A percentile compares a stretch with the other conserved stretches of the same genome.
phyloP scores from a whole-genome alignment of 1,140 invertebrate species.

The Diachasma alloeum region DNA sequence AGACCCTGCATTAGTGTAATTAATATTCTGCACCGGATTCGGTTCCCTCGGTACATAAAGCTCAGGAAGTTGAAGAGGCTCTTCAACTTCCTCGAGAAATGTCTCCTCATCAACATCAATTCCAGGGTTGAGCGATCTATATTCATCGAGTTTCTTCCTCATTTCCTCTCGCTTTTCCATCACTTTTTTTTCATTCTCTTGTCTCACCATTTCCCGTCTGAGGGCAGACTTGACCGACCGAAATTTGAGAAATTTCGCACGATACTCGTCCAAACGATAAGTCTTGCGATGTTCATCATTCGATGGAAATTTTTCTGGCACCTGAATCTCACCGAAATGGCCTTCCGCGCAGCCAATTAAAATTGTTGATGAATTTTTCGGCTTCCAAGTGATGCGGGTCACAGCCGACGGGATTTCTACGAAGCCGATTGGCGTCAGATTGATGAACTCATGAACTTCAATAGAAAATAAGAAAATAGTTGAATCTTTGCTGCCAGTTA shows the following conservation, averaged over 20 bases:
- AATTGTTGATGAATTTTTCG: slow-evolving; percentile 40
- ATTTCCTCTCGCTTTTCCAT: slow-evolving; percentile 67
- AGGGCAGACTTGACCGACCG: slow-evolving; percentile 70
- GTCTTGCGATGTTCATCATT: slow-evolving; percentile 56
- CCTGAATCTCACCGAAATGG: slow-evolving; percentile 64
- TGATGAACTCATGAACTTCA: slow-evolving; percentile 53
- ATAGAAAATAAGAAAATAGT: slow-evolving; percentile 74
- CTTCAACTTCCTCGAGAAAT: slow-evolving; percentile 66
- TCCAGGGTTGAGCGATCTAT: slow-evolving; percentile 66
- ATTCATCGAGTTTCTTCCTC: slow-evolving; percentile 64
- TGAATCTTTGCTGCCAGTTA: slow-evolving; percentile 72
- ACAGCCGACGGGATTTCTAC: slow-evolving; percentile 69
- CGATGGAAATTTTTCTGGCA: slow-evolving; percentile 59
- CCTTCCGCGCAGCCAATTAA: slow-evolving; percentile 65
- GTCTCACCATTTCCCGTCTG: slow-evolving; percentile 58
- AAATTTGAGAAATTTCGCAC: slow-evolving; percentile 63
- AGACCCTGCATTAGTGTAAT: slow-evolving; percentile 61
- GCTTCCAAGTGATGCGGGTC: slow-evolving; percentile 74
- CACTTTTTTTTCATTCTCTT: slow-evolving; percentile 59
- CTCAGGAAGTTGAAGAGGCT: slow-evolving; percentile 66
- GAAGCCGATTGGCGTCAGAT: slow-evolving; percentile 72
- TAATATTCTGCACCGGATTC: slow-evolving; percentile 64
- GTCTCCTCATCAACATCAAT: slow-evolving; percentile 69
- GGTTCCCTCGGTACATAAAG: slow-evolving; percentile 68
- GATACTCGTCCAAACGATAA: slow-evolving; percentile 60